Evolutionary conservation across 2,797 vertebrate genomes (phyloP).

Genomic region (Protosalanx chinensis): DNA sequence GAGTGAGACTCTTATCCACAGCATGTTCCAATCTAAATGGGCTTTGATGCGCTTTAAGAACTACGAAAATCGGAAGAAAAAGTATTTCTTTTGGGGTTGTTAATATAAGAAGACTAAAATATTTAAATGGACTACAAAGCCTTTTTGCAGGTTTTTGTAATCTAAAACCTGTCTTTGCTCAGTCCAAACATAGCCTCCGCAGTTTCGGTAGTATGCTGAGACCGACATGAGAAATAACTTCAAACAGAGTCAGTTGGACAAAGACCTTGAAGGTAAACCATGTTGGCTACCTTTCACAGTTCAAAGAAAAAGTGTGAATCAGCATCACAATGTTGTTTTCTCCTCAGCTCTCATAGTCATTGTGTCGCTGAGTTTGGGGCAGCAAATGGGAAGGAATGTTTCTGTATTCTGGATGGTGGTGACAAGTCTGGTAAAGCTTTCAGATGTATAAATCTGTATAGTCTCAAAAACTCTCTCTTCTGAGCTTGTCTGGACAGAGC

Average conservation of each 20-base stretch:
- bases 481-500: too few relatives aligned
- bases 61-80: neutral
- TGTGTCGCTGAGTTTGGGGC: slow-evolving; percentile 35
- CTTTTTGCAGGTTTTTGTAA: neutral
- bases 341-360: slow-evolving; percentile 53
- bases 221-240: slow-evolving; percentile 19
- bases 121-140: slow-evolving; percentile 5
- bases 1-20: too few relatives aligned
- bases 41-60: neutral
- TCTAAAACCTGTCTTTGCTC: slow-evolving; percentile 2
- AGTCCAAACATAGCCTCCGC: neutral
- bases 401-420: slow-evolving; percentile 51
- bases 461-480: too few relatives aligned
- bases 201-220: slow-evolving; percentile 20
- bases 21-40: neutral
- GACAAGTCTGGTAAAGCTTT: slow-evolving; percentile 3
- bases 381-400: slow-evolving; percentile 54
- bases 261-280: slow-evolving; percentile 28
- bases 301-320: slow-evolving; percentile 50
- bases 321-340: slow-evolving; percentile 60
- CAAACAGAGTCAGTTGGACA: slow-evolving; percentile 28
- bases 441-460: neutral
- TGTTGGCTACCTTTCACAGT: slow-evolving; percentile 33
- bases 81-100: neutral
- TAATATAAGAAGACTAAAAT: neutral